Conservation (phyloP, 2,113 vertebrate genomes). For the Myiozetetes cayanensis region DNA sequence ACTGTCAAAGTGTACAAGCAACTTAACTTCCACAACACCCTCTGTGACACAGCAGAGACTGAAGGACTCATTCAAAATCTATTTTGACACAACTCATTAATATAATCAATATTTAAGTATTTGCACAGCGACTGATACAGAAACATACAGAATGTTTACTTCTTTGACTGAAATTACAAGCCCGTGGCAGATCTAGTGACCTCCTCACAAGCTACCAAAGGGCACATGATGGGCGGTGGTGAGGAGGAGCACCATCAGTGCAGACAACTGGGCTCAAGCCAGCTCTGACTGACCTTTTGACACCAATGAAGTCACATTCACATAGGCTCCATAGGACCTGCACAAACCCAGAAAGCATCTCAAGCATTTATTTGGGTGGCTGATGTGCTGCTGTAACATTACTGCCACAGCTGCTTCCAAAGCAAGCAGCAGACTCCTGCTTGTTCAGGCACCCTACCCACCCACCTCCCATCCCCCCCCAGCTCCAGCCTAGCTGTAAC, state of each 20-base stretch:
- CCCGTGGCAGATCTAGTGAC: background rate
- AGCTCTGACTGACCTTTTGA: background rate
- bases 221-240: rapidly evolving
- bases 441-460: background rate
- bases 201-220: background rate
- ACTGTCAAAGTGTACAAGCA: background rate
- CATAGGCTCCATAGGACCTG: background rate
- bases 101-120: background rate
- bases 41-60: background rate
- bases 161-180: background rate
- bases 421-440: background rate
- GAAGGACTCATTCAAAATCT: background rate
- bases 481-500: background rate
- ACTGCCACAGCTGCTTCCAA: background rate
- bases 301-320: background rate
- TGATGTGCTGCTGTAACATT: background rate
- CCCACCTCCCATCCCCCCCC: too few species aligned
- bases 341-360: background rate
- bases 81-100: background rate
- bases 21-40: background rate
- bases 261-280: background rate
- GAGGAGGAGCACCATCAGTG: background rate
- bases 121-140: background rate
- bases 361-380: background rate
- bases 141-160: background rate